Evolutionary conservation across 2,888 invertebrate species (phyloP), one percentile per base, ranked within the genome.

Genomic region (Yponomeuta malinellus): DNA sequence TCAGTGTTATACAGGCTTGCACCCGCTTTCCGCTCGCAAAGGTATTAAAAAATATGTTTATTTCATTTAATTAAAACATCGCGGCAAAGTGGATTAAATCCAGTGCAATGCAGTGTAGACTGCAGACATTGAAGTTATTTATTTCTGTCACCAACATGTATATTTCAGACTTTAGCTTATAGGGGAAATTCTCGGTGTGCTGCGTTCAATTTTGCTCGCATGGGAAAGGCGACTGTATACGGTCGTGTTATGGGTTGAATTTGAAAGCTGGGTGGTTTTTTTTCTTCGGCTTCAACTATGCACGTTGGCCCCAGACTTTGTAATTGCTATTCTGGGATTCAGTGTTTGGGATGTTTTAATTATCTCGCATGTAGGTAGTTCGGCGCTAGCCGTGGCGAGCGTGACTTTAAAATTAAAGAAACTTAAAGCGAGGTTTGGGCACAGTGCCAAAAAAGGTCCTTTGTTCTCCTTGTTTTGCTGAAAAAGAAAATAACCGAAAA

Each of bases 31-130:
- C 52, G 52, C 52, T 59, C 15, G 15, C 6, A 2, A 59, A 12
- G 52, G 52, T 15, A 59, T 59, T 15, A 15, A 15, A 59, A 48
- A 68, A 63, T 37, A 37, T n/a, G 37, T 37, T 70, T 37, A 33
- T 70, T 59, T 37, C 33, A 73, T 78, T 84, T 86, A 86, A 89
- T 89, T 88, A 88, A 87, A 88, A 85, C 81, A 82, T 85, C 85
- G 75, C 76, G 80, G 78, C 78, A 79, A 83, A 83, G 78, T 81
- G 83, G 82, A 88, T 86, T 85, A 84, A 59, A 83, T 82, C 82
- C 76, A 75, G 76, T 82, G 81, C 81, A 78, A 83, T 79, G 85
- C 84, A 83, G 83, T 83, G 84, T 81, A 81, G 81, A 81, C 74
- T 71, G 59, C 71, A 64, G 65, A 65, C 76, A 74, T 72, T 84